A percentile compares a stretch with the other conserved stretches of the same genome.
Conservation (phyloP, 2,797 vertebrate species). For the Pangasius mekongensis region DNA sequence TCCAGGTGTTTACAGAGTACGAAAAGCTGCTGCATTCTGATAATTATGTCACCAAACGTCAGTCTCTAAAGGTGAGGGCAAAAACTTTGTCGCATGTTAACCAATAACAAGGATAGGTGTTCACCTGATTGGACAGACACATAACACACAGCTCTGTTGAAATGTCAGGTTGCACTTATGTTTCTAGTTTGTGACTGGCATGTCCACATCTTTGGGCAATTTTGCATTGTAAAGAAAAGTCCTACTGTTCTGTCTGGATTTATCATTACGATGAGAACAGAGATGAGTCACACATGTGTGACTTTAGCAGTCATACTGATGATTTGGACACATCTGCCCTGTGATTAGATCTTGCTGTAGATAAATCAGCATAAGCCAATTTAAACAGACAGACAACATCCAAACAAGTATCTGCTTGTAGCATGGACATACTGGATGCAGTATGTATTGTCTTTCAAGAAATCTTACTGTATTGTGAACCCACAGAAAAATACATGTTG, state of each 20-base stretch:
- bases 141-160: background rate
- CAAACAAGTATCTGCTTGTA: background rate
- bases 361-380: background rate
- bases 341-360: background rate
- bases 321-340: background rate
- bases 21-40: conserved; percentile 85
- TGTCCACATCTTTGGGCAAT: conserved; percentile 23
- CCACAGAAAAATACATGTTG: background rate
- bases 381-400: background rate
- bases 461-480: background rate
- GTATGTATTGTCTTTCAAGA: background rate
- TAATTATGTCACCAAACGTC: conserved; percentile 84
- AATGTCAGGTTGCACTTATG: background rate
- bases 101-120: background rate
- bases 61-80: conserved; percentile 79
- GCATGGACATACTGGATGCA: too few relatives aligned
- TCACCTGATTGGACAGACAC: background rate
- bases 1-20: conserved; percentile 81
- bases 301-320: background rate
- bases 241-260: background rate
- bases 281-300: background rate
- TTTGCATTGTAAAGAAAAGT: background rate
- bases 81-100: background rate
- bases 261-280: background rate
- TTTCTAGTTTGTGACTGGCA: conserved; percentile 3